Conservation (phyloP, 2,797 vertebrate genomes). For the Muraenolepis orangiensis region DNA sequence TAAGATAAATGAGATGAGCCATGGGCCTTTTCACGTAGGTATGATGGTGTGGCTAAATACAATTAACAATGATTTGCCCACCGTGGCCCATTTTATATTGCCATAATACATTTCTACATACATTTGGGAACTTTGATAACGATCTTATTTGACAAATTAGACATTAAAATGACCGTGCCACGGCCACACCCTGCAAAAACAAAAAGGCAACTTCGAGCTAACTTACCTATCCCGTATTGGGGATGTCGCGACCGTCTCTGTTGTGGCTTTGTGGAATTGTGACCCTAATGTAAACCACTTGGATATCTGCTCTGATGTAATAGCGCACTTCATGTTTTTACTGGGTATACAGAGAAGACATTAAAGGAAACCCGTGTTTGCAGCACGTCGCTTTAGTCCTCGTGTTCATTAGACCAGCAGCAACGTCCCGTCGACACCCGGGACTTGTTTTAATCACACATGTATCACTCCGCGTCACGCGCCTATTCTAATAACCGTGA, state of each 20-base stretch:
- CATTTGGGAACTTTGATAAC: not conserved
- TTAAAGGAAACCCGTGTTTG: not conserved
- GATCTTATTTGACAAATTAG: too few relatives aligned
- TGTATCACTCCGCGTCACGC: too few relatives aligned
- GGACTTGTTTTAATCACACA: too few relatives aligned
- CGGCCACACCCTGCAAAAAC: too few relatives aligned
- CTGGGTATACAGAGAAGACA: not conserved
- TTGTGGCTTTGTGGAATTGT: constrained; percentile 54
- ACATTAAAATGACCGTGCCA: too few relatives aligned
- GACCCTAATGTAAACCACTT: constrained; percentile 78
- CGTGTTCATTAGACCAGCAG: too few relatives aligned
- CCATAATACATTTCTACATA: not conserved
- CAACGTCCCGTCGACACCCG: too few relatives aligned
- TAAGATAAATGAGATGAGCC: not conserved
- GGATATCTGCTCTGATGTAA: constrained; percentile 67
- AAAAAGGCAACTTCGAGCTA: not conserved
- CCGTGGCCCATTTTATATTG: not conserved
- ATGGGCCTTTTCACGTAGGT: not conserved
- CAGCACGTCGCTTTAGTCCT: not conserved
- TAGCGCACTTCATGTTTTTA: constrained; percentile 71
- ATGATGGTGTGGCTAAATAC: not conserved
- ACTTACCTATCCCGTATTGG: constrained; percentile 46
- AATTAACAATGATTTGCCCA: too few relatives aligned
- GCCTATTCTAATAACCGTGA: too few relatives aligned
- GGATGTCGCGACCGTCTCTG: constrained; percentile 4